Evolutionary conservation across 2,113 vertebrate species (phyloP), one percentile per base, ranked within the genome.

Genomic region (Canis aureus): DNA sequence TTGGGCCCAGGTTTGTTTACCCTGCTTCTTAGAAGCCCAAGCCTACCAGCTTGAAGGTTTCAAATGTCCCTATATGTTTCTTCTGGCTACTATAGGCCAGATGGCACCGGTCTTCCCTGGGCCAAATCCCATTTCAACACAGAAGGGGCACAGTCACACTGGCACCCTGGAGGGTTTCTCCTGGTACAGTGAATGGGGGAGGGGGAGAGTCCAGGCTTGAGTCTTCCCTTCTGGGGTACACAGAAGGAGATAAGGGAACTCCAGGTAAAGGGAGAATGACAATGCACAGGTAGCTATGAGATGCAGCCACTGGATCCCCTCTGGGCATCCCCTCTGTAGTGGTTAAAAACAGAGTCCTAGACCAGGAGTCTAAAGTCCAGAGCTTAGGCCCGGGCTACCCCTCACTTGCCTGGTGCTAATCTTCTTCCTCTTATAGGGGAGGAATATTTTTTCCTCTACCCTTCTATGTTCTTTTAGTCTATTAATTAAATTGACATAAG

Each of bases 1-100:
- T 93, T 86, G 96, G 97, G 96, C 78, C 90, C 93, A 76, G 51
- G 73, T 96, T 97, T 97, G 95, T 98, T 98, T 98, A 96, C 93
- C 67, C 73, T 91, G 91, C 66, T 93, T 96, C 96, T 98, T 38
- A 49, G 94, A 95, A 89, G 85, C 86, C 81, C 43, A 23, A 86
- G 85, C 49, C 57, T 91, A 91, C 66, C 55, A 89, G 57, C 80
- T 11, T 38, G 57, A 74, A 35, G 73, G 38, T 93, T 91, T 93
- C 62, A 94, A 96, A 94, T 59, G 60, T 10, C 51, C 0, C 8
- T 59, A 19, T 73, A 53, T 55, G 85, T 83, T 93, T 69, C 91
- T 51, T 78, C 67, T 38, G 86, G 73, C 38, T 59, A 43, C 29
- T 22, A 1, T 5, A 23, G 59, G 1, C 66, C 53, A 32, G 57